Conservation (phyloP, 1,140 invertebrate genomes). For the Cyclargus thomasi region DNA sequence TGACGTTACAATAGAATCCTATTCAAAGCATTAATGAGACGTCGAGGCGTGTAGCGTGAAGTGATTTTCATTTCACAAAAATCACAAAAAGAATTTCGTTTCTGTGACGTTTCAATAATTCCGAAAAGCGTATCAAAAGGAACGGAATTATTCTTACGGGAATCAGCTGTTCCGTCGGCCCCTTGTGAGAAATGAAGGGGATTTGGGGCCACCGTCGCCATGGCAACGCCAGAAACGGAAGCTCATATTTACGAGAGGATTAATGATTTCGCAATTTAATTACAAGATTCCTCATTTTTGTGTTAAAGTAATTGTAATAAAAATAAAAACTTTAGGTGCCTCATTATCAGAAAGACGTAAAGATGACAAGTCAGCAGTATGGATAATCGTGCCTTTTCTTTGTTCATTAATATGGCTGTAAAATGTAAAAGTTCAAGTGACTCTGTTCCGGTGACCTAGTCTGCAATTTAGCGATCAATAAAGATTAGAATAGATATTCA, state of each 20-base stretch:
- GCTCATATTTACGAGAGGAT: conserved; percentile 25
- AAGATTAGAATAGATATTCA: too few species aligned
- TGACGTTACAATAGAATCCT: not conserved
- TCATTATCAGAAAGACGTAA: too few species aligned
- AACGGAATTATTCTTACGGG: conserved; percentile 38
- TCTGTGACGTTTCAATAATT: conserved; percentile 18
- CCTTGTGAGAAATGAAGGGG: conserved; percentile 46
- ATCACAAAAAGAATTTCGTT: not conserved
- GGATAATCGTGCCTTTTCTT: too few species aligned
- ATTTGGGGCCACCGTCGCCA: conserved; percentile 45
- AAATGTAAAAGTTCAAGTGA: too few species aligned
- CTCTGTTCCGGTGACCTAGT: too few species aligned
- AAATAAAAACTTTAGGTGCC: not conserved
- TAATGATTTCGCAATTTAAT: not conserved
- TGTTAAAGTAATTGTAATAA: not conserved
- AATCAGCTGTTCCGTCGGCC: conserved; percentile 58
- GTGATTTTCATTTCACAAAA: not conserved
- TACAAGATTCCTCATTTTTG: not conserved
- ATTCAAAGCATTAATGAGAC: not conserved
- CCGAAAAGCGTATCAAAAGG: conserved; percentile 23
- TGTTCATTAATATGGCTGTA: too few species aligned
- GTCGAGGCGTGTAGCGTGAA: not conserved
- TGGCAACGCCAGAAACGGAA: conserved; percentile 46
- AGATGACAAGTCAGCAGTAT: too few species aligned
- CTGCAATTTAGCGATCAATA: too few species aligned